These are phyloP conservation scores for Tipula unca DNA, from an alignment of 2,888 invertebrate genomes.

Conservation along the genomic window DNA sequence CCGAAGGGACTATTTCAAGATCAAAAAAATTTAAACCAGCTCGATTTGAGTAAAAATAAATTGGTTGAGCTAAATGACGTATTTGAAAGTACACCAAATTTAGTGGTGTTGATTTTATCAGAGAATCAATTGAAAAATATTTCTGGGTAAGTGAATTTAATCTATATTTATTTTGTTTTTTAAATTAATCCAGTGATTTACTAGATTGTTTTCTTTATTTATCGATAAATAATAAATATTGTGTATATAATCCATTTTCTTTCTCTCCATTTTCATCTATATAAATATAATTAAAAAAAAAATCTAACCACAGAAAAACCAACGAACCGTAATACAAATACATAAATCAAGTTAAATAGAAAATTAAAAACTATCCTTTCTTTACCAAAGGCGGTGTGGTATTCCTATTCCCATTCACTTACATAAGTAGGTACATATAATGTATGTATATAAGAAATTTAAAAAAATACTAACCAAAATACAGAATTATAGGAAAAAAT, in stretches of 20 bases:
- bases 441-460: not conserved
- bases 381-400: not conserved
- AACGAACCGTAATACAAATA: not conserved
- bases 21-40: constrained; percentile 49
- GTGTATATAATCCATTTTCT: not conserved
- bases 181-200: not conserved
- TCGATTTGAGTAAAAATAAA: constrained; percentile 59
- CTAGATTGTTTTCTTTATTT: not conserved
- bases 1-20: constrained; percentile 55
- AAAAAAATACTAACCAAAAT: not conserved
- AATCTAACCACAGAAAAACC: not conserved
- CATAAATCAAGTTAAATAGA: not conserved
- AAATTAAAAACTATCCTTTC: not conserved
- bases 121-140: constrained; percentile 54
- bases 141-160: constrained; percentile 45
- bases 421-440: not conserved
- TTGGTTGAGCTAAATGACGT: constrained; percentile 51
- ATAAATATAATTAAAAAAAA: not conserved
- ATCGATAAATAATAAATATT: not conserved
- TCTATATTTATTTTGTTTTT: constrained; percentile 17
- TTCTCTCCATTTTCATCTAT: not conserved
- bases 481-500: not conserved
- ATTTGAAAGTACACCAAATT: constrained; percentile 48
- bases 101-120: constrained; percentile 54
- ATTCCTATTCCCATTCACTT: too few species aligned